Base-by-base conservation (phyloP, 2,797 vertebrate genomes). In the Mastacembelus armatus region DNA sequence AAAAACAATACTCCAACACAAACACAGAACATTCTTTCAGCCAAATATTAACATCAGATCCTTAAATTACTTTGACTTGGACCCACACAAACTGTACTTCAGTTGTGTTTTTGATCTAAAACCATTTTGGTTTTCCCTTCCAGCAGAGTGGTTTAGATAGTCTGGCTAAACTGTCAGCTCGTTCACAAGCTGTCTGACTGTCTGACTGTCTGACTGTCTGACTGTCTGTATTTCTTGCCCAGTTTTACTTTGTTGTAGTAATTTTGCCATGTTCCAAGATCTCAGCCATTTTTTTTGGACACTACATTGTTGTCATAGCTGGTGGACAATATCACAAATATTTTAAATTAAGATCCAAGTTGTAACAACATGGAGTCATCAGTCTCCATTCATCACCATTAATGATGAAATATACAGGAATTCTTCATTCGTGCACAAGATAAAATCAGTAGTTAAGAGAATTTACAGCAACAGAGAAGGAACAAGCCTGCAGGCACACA, bases 401-500 rank as follows among this genome's bases (percentile, higher is more conserved):
- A 14, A 26, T 16, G 21, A 39, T 1, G 2, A 60, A 38, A 30
- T 32, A 24, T 49, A 62, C 24, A 29, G 27, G 29, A 30, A 61
- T 39, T 30, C 54, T 16, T 0, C 10, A 29, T 29, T 9, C 36
- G 50, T 45, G 5, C 11, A 3, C 5, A 8, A 24, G 54, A 66
- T 21, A 56, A 27, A 38, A 24, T 57, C 7, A 2, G 32, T 16
- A 14, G 29, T 1, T 38, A 15, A 56, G 7, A 8, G 19, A 36
- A 24, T 44, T 68, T 18, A 7, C 38, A 38, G 50, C 47, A 60
- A 79, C 49, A 14, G 52, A 59, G 47, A 15, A 50, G 52, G 60
- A 73, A 45, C 50, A 26, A 36, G 24, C 59, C 71, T 57, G 39
- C 14, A 72, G 66, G 30, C 70, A 58, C 36, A 70, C 6, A 5